These are phyloP conservation scores for Ctenopoma kingsleyae DNA, from an alignment of 2,797 vertebrate genomes.

Conservation along the genomic window DNA sequence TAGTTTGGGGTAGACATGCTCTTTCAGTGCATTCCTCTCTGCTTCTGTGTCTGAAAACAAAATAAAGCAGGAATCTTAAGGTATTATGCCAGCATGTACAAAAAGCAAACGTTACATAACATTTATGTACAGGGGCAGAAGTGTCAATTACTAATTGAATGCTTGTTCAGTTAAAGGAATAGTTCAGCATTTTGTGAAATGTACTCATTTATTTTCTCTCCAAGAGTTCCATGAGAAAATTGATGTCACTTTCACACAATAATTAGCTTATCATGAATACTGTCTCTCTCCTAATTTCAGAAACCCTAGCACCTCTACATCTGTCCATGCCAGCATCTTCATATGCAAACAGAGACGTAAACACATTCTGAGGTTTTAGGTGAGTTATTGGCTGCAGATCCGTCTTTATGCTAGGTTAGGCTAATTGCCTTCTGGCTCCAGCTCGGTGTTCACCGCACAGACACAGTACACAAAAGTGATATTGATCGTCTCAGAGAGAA, in stretches of 20 bases:
- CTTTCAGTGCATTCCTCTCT: slow-evolving; percentile 94
- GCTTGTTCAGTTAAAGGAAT: background rate
- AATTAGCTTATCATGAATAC: no score
- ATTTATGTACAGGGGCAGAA: no score
- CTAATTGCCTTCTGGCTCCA: background rate
- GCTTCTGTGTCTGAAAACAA: slow-evolving; percentile 92
- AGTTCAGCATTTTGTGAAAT: no score
- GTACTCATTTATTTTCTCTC: no score
- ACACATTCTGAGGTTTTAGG: background rate
- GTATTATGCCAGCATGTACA: background rate
- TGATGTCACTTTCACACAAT: background rate
- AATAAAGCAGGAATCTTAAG: slow-evolving; percentile 1
- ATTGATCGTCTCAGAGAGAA: background rate
- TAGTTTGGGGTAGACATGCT: slow-evolving; percentile 97
- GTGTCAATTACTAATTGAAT: background rate
- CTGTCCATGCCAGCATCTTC: background rate
- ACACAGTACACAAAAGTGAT: background rate
- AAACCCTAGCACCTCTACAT: background rate
- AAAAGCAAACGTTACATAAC: background rate
- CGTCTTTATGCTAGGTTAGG: background rate
- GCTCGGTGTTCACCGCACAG: background rate
- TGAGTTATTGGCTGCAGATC: background rate
- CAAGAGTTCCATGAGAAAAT: no score
- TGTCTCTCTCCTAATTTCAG: no score
- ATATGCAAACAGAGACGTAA: background rate